These are phyloP conservation scores for Pitangus sulphuratus DNA, from an alignment of 2,797 vertebrate species.

Conservation along the genomic window DNA sequence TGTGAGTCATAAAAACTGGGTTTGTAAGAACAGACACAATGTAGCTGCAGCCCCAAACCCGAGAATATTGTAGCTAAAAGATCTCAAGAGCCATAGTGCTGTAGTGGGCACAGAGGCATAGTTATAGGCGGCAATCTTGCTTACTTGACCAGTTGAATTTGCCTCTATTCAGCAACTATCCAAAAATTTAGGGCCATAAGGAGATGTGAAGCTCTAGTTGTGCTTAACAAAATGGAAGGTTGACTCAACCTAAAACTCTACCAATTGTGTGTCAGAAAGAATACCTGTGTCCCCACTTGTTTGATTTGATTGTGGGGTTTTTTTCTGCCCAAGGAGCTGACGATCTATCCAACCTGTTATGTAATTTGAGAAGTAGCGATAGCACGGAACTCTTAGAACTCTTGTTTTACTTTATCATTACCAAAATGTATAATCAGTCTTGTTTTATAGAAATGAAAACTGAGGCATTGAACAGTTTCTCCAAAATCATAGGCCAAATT, in stretches of 20 bases:
- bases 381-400: not conserved
- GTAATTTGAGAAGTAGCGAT: not conserved
- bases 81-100: not conserved
- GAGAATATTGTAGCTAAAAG: not conserved
- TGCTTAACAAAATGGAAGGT: not conserved
- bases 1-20: slow-evolving; percentile 9
- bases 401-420: not conserved
- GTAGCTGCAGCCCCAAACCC: not conserved
- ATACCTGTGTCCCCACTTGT: accelerated
- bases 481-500: not conserved
- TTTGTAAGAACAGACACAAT: not conserved
- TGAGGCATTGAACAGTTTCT: not conserved
- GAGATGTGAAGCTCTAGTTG: not conserved
- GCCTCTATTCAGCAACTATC: not conserved
- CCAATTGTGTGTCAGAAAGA: not conserved
- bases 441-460: not conserved
- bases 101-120: not conserved
- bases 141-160: not conserved
- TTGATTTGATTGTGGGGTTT: accelerated
- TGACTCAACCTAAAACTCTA: not conserved
- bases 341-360: not conserved
- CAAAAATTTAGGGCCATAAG: not conserved
- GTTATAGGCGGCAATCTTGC: not conserved
- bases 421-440: not conserved
- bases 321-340: not conserved